Evolutionary conservation across 2,113 vertebrate species (phyloP), one percentile per base, ranked within the genome.

Genomic region (Hippocampus barbouri): DNA sequence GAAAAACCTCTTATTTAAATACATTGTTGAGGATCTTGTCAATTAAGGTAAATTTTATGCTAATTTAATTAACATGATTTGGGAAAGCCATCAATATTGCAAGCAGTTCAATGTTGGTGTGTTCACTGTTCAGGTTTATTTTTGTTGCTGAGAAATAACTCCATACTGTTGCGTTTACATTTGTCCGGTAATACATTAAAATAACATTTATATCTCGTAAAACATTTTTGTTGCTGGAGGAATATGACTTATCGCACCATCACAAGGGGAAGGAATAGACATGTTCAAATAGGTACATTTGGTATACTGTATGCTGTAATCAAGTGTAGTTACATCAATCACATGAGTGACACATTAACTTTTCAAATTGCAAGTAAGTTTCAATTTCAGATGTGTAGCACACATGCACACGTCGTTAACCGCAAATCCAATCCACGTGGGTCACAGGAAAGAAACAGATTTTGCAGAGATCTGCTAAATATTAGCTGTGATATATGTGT

Each of bases 401-500:
- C 45, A 74, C 6, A 66, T 16, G 16, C 14, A 8, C 66, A 60
- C 56, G 40, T 53, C 23, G 66, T 34, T 59, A 40, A 41, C 7
- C 60, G 43, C 40, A 63, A 74, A 70, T 38, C 8, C 20, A 11
- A 27, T 67, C 49, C 34, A 6, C 57, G 68, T 25, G 65, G 57
- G 4, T 51, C 41, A 51, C 5, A 60, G 30, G 45, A 59, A 65
- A 74, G 6, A 47, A 64, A 61, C 53, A 68, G 51, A 5, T 5
- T 63, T 73, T 21, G 23, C 43, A 4, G 51, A 23, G 10, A 45
- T 62, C 38, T 68, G 25, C 12, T 73, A 45, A 64, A 8, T 40
- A 51, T 63, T 61, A 6, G 56, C 45, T 77, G 71, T 73, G 74
- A 64, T 73, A 63, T 41, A 67, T 73, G 53, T 83, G 67, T 57